Evolutionary conservation across 2,888 invertebrate genomes (phyloP).

Genomic region (Oeneis ivallda): DNA sequence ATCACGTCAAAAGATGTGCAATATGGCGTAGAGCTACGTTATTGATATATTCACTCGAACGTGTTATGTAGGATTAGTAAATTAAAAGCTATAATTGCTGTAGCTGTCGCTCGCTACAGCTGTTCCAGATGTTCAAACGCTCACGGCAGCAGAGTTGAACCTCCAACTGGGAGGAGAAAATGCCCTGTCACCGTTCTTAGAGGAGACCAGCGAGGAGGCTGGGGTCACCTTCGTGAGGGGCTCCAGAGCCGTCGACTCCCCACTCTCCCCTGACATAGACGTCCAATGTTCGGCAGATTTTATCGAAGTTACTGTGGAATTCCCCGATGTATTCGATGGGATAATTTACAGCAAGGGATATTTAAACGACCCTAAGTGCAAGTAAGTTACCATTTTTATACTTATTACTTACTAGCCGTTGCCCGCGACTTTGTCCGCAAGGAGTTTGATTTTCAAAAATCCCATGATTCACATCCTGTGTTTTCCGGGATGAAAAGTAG

Average conservation of each 20-base stretch:
- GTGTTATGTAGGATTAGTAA: too few relatives aligned
- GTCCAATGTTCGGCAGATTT: slow-evolving; percentile 82
- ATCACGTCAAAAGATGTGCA: too few relatives aligned
- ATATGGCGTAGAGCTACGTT: too few relatives aligned
- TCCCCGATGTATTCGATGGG: slow-evolving; percentile 84
- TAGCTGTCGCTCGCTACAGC: slow-evolving; percentile 81
- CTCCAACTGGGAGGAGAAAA: slow-evolving; percentile 65
- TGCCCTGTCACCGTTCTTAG: slow-evolving; percentile 66
- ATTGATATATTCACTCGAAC: too few relatives aligned
- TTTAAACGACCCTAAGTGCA: slow-evolving; percentile 85
- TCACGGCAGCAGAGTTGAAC: slow-evolving; percentile 74
- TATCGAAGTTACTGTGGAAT: slow-evolving; percentile 84
- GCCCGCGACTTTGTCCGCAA: too few relatives aligned
- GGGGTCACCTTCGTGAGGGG: slow-evolving; percentile 74
- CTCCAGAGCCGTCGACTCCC: slow-evolving; percentile 77
- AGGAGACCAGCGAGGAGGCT: slow-evolving; percentile 61
- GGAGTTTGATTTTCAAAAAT: too few relatives aligned
- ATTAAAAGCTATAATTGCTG: slow-evolving; percentile 34
- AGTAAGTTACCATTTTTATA: slow-evolving; percentile 70
- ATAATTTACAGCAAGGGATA: slow-evolving; percentile 87
- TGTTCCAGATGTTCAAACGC: slow-evolving; percentile 69
- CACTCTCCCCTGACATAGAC: slow-evolving; percentile 78
- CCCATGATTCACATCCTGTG: too few relatives aligned
- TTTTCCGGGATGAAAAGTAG: too few relatives aligned
- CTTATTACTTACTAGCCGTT: too few relatives aligned